Base-by-base conservation (phyloP, 2,797 vertebrate species). In the Bradypus variegatus region DNA sequence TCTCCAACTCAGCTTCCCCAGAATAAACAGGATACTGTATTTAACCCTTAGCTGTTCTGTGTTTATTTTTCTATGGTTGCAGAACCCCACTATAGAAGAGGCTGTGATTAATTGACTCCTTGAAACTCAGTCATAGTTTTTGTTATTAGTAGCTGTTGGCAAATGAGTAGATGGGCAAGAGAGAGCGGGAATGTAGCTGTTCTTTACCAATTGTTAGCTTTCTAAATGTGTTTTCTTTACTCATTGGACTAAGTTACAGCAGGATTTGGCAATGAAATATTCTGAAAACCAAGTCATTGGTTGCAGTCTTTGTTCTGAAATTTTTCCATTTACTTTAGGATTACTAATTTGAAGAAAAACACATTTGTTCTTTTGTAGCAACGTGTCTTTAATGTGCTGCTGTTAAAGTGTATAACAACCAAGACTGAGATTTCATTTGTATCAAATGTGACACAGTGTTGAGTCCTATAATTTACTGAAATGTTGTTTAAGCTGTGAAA, bases 361-460 rank as follows among this genome's bases (percentile, higher is more conserved):
- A 3, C 41, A n/a, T 29, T 8, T 13, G 64, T 31, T 72, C 7
- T 5, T 77, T 31, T 10, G 7, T 38, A 10, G 31, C 4, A 2
- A 12, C 0, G 23, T 7, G 10, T 67, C 55, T 72, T 65, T 31
- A 4, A 0, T 1, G 48, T 2, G 67, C 23, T 64, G 19, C 48
- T 60, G 0, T 5, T 18, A 80, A 41, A 3, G 18, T 13, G 7
- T 6, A 4, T 14, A 11, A 41, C 27, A 13, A 3, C 67, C 36
- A 33, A 27, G 73, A 67, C 82, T 19, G 36, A n/a, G 29, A 60
- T 12, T 67, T 45, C 23, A 27, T 36, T 48, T 18, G 25, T 29
- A 25, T 33, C 86, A 10, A 62, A 83, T 11, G 38, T 4, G n/a
- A 50, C 53, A 33, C 19, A 41, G 4, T 8, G 4, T 2, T 3